phyloP scores from a whole-genome alignment of 2,797 vertebrate genomes.

The Prionace glauca region DNA sequence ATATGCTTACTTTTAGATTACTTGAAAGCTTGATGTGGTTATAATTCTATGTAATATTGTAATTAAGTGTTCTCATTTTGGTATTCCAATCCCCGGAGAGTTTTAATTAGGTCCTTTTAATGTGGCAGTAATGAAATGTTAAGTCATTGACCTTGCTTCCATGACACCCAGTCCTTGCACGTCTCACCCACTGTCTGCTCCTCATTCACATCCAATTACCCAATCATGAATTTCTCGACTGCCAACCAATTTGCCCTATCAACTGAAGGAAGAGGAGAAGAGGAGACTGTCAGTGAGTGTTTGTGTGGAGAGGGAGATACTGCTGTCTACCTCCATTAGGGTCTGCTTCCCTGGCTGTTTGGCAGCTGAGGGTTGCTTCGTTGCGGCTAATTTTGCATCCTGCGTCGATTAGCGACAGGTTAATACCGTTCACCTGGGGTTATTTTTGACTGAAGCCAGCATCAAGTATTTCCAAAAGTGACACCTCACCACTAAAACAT shows the following conservation, averaged over 20 bases:
- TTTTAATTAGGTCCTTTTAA: not conserved
- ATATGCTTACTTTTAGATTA: slow-evolving; percentile 6
- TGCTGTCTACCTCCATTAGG: not conserved
- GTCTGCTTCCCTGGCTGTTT: not conserved
- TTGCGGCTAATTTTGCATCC: not conserved
- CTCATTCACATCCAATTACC: not conserved
- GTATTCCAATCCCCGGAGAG: not conserved
- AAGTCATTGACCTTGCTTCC: not conserved
- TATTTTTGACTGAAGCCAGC: not conserved
- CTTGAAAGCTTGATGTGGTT: not conserved
- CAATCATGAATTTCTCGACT: not conserved
- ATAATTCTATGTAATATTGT: not conserved
- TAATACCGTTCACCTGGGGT: not conserved
- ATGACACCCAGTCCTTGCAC: not conserved
- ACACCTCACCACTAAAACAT: not conserved
- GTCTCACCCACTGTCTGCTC: not conserved
- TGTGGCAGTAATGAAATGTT: not conserved
- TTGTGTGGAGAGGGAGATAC: not conserved
- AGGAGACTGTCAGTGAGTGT: not conserved
- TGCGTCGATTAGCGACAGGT: not conserved
- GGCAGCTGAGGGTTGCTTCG: not conserved
- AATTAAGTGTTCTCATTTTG: not conserved
- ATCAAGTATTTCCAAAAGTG: not conserved
- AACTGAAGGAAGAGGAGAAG: not conserved
- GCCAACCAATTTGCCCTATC: not conserved